phyloP scores from a whole-genome alignment of 2,888 invertebrate genomes.

The Dynastes maya region DNA sequence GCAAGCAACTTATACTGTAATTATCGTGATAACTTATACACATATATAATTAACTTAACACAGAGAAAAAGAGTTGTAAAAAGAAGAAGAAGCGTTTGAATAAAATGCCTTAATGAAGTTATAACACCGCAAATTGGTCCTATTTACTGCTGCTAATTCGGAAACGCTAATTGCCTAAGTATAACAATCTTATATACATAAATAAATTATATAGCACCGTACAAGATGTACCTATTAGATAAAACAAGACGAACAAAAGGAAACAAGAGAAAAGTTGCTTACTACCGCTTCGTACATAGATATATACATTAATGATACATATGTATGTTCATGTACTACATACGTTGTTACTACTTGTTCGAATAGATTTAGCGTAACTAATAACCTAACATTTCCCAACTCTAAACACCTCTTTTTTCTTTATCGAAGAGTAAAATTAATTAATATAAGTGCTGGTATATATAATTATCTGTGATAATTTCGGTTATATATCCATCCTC shows the following conservation, averaged over 20 bases:
- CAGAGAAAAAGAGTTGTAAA: neutral
- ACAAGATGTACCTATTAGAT: constrained; percentile 1
- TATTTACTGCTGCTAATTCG: constrained; percentile 43
- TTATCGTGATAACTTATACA: constrained; percentile 28
- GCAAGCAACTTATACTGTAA: constrained; percentile 30
- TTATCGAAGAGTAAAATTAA: too few species aligned
- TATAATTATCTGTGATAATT: too few species aligned
- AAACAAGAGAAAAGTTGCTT: neutral
- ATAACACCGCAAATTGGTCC: constrained; percentile 39
- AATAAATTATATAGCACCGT: neutral
- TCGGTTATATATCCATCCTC: too few species aligned
- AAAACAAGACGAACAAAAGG: constrained; percentile 14
- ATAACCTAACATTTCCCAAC: constrained; percentile 15
- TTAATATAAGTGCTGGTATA: too few species aligned
- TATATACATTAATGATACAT: neutral
- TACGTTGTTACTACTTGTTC: neutral
- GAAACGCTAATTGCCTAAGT: constrained; percentile 41
- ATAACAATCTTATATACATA: constrained; percentile 34
- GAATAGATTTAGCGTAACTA: constrained; percentile 35
- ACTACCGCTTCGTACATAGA: neutral
- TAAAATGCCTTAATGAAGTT: constrained; percentile 41
- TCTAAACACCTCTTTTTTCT: too few species aligned
- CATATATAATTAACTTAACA: constrained; percentile 23
- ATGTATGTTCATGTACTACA: neutral
- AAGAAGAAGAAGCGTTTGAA: constrained; percentile 17